Evolutionary conservation across 2,797 vertebrate species (phyloP).

Genomic region (Chaetophractus vellerosus): DNA sequence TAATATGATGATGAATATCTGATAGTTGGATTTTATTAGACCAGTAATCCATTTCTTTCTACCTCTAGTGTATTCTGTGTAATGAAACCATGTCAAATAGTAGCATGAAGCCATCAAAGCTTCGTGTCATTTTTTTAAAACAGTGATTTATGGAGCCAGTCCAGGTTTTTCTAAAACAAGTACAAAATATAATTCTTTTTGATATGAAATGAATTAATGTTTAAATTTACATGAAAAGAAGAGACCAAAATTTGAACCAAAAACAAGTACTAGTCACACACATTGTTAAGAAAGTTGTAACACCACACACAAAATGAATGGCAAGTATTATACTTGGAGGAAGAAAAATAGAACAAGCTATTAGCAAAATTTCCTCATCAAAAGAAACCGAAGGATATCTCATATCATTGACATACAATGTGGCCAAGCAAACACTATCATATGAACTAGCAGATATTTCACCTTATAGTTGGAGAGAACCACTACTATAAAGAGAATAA

Average conservation of each 20-base stretch:
- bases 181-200: slow-evolving; percentile 52
- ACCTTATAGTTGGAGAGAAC: background rate
- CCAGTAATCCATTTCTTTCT: background rate
- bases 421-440: background rate
- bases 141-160: slow-evolving; percentile 51
- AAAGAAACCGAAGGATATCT: background rate
- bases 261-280: slow-evolving; percentile 31
- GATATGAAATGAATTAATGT: slow-evolving; percentile 54
- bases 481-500: background rate
- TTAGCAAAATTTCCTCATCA: background rate
- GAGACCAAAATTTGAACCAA: slow-evolving; percentile 50
- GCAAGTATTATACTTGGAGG: background rate
- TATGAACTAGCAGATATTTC: background rate
- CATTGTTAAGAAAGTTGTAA: slow-evolving; percentile 49
- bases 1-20: slow-evolving; percentile 29
- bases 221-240: slow-evolving; percentile 63
- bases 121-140: slow-evolving; percentile 1
- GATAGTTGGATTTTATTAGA: slow-evolving; percentile 20
- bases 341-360: slow-evolving; percentile 1
- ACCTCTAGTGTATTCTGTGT: background rate
- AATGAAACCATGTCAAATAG: slow-evolving; percentile 28
- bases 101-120: slow-evolving; percentile 46
- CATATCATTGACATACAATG: background rate
- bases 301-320: slow-evolving; percentile 49
- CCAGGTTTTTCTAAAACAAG: slow-evolving; percentile 61